These are phyloP conservation scores for Odontamblyopus rebecca DNA, from an alignment of 2,797 vertebrate species.

Conservation along the genomic window DNA sequence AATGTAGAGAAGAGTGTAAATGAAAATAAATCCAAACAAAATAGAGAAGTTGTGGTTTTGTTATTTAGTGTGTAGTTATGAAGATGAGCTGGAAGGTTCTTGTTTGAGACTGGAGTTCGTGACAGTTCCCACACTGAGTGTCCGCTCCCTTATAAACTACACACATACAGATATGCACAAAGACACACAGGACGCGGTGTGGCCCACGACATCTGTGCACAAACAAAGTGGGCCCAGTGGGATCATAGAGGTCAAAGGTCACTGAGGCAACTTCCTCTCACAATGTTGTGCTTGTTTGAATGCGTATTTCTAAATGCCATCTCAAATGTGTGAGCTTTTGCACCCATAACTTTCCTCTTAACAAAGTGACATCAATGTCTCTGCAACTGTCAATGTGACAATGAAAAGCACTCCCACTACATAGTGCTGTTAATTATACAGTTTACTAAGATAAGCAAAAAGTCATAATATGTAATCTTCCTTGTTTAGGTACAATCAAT, in stretches of 20 bases:
- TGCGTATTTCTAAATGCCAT: constrained; percentile 18
- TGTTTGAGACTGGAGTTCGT: constrained; percentile 4
- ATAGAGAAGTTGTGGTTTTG: not conserved
- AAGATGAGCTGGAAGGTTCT: not conserved
- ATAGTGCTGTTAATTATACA: too few relatives aligned
- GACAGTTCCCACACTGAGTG: constrained; percentile 43
- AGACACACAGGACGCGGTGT: constrained; percentile 11
- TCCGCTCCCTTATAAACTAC: constrained; percentile 20
- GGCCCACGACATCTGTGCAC: constrained; percentile 39
- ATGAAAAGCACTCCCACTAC: not conserved
- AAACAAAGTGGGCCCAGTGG: constrained; percentile 40
- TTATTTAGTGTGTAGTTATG: not conserved
- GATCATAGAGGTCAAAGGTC: constrained; percentile 29
- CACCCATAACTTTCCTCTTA: too few relatives aligned
- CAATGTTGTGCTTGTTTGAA: not conserved
- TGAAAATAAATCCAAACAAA: not conserved
- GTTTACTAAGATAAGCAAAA: not conserved
- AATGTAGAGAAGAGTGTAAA: too few relatives aligned
- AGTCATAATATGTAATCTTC: not conserved
- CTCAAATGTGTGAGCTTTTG: not conserved
- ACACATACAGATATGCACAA: constrained; percentile 5
- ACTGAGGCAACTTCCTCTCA: constrained; percentile 45
- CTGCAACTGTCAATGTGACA: not conserved
- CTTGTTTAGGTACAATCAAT: not conserved
- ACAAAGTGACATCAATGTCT: too few relatives aligned